A percentile compares a stretch with the other conserved stretches of the same genome.
These are phyloP conservation scores for Norana najaformis DNA, from an alignment of 2,888 invertebrate genomes.

Conservation along the genomic window DNA sequence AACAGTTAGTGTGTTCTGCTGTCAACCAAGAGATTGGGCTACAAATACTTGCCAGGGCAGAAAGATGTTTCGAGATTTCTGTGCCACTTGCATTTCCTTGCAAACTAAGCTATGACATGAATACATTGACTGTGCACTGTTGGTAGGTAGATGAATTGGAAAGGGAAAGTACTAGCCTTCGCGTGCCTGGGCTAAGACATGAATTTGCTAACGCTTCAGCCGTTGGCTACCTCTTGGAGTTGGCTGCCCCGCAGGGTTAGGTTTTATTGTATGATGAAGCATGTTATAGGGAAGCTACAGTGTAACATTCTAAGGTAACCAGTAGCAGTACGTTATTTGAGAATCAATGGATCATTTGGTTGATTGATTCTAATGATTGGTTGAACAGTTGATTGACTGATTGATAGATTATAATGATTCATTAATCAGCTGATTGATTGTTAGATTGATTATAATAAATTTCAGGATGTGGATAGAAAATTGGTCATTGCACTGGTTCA, in stretches of 20 bases:
- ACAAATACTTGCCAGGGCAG: not conserved
- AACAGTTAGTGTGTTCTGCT: not conserved
- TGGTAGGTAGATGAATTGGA: not conserved
- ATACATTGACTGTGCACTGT: too few relatives aligned
- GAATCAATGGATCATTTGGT: not conserved
- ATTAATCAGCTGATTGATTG: not conserved
- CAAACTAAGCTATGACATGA: not conserved
- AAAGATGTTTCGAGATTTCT: not conserved
- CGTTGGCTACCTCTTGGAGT: not conserved
- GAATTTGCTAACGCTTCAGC: not conserved
- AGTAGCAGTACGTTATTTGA: not conserved
- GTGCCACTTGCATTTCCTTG: not conserved
- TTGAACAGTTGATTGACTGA: not conserved
- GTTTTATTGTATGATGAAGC: not conserved
- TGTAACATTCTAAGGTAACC: not conserved
- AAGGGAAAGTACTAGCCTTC: not conserved
- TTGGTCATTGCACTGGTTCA: not conserved
- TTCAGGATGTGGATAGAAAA: not conserved
- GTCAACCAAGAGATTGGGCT: not conserved
- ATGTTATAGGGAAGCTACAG: not conserved
- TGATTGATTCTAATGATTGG: slow-evolving; percentile 13
- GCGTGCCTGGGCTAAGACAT: not conserved
- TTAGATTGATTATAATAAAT: not conserved
- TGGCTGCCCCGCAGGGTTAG: not conserved
- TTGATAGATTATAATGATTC: not conserved